Evolutionary conservation across 2,888 invertebrate species (phyloP), one percentile per base, ranked within the genome.

Genomic region (Melieria crassipennis): DNA sequence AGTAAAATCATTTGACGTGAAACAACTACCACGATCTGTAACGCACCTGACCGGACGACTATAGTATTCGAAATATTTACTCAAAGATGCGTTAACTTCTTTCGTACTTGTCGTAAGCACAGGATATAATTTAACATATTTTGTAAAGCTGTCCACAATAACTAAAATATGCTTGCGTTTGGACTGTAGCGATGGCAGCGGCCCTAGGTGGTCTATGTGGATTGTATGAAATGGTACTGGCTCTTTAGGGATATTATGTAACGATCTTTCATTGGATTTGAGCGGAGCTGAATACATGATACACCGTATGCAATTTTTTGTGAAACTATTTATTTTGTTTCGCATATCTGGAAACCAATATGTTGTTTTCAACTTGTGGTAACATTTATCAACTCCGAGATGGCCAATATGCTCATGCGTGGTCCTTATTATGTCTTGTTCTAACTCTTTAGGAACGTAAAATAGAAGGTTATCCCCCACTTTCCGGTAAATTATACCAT

Each of bases 141-240:
- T 71, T n/a, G 70, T 73, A 45, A 73, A 72, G 1, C 60, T 58
- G 58, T 72, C 66, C n/a, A 65, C 62, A 1, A 73, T 48, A 16
- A 72, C 67, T 6, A 71, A 52, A 43, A 70, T 58, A 52, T 70
- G 63, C 58, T 70, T 63, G 47, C 67, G 55, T 13, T 70, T 64
- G 46, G 9, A 67, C 11, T 55, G 13, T 11, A 66, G n/a, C 11
- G 66, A 63, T 6, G 69, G 68, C n/a, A 66, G 50, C 42, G 69
- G 65, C 0, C 65, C 72, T 30, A 72, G 62, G 43, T 63, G 63
- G 13, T 70, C 66, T 4, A 73, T 42, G 50, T 73, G 73, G 11
- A 73, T 63, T 7, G 69, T 69, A 7, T 66, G 60, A 11, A 73
- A 73, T 16, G 70, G 73, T 46, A 63, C 47, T 0, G 69, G n/a